Percentiles rank a stretch among this genome's conserved stretches.
Conservation (phyloP, 2,888 invertebrate genomes). For the Nemotelus pantherinus region DNA sequence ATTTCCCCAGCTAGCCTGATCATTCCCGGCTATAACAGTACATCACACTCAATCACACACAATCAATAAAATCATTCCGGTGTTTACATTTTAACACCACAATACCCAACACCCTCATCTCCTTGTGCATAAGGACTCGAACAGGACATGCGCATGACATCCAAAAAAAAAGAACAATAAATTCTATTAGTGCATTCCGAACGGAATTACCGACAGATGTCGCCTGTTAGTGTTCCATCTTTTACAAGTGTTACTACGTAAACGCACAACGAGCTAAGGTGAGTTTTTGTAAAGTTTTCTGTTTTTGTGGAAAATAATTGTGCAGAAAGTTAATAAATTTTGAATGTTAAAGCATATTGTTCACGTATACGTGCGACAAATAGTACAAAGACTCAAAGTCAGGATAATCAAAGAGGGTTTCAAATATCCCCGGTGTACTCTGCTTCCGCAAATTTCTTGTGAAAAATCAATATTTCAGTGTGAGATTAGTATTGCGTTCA, state of each 20-base stretch:
- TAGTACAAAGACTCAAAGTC: too few relatives aligned
- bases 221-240: constrained; percentile 4
- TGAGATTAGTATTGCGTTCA: too few relatives aligned
- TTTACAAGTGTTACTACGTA: background rate
- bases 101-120: background rate
- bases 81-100: constrained; percentile 12
- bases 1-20: too few relatives aligned
- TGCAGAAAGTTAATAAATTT: background rate
- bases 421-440: too few relatives aligned
- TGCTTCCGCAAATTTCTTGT: too few relatives aligned
- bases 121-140: background rate
- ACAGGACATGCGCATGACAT: constrained; percentile 28
- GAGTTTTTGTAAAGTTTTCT: background rate
- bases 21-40: too few relatives aligned
- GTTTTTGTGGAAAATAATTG: background rate
- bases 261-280: constrained; percentile 16
- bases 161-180: background rate
- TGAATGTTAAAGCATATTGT: background rate
- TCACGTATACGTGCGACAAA: too few relatives aligned
- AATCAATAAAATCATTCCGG: constrained; percentile 29
- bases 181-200: background rate
- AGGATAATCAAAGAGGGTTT: too few relatives aligned
- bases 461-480: too few relatives aligned
- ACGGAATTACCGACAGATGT: background rate
- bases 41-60: background rate